Evolutionary conservation across 2,888 invertebrate genomes (phyloP), one percentile per base, ranked within the genome.

Genomic region (Xestoiulus laeticollis): DNA sequence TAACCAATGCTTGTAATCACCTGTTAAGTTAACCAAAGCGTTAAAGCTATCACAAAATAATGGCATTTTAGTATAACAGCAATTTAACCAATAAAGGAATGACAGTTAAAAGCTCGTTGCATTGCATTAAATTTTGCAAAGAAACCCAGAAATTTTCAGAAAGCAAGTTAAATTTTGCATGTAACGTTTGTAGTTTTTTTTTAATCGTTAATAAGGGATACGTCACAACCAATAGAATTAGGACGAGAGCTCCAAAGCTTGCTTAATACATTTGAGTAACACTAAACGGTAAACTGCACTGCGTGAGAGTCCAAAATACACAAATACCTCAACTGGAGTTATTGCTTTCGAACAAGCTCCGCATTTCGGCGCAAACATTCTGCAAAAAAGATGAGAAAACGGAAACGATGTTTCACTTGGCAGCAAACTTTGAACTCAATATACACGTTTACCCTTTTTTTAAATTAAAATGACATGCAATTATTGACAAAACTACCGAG

Each of bases 291-390:
- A 33, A 59, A 88, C 48, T 48, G 48, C 48, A 48, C 85, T 85
- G 85, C 38, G 38, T 14, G 14, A 85, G 85, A 85, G 85, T 85
- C n/a, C 85, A 85, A 85, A 85, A 85, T 78, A 38, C 43, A 38
- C 85, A 85, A 85, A 85, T 87, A 94, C 95, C 92, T 95, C 98
- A 68, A 98, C 97, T 44, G 99, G 99, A 10, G 98, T 98, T 86
- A 94, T 93, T 30, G 98, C 97, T 94, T 98, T 97, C 89, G 97
- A 97, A 93, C 99, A 99, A 89, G 98, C 96, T 43, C 98, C 98
- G 93, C 99, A 99, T 93, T 98, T 98, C 1, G 99, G 99, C 59
- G 99, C 99, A 94, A 98, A 99, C 95, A 98, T 97, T 92, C 98
- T 95, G 92, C 85, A 85, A 85, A 85, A 85, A 85, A 85, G 85